A percentile compares a stretch with the other conserved stretches of the same genome.
Conservation (phyloP, 2,113 vertebrate species). For the Mola mola region DNA sequence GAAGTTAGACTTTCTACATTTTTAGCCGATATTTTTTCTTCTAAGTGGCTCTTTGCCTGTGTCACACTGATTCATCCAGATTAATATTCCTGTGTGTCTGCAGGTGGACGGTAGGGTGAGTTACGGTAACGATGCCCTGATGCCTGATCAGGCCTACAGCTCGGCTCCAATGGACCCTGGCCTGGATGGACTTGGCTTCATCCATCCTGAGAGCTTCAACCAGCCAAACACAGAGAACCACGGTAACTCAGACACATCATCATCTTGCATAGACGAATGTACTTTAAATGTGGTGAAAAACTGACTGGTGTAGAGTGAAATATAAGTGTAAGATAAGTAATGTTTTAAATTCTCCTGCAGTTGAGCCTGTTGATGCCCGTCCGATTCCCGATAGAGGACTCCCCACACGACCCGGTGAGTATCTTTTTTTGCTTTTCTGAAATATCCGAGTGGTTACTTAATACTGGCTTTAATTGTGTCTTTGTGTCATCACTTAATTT, state of each 20-base stretch:
- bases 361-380: slow-evolving; percentile 95
- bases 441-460: too few relatives aligned
- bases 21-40: not conserved
- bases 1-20: not conserved
- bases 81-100: slow-evolving; percentile 13
- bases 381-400: slow-evolving; percentile 94
- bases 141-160: slow-evolving; percentile 92
- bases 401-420: slow-evolving; percentile 93
- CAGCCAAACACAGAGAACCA: slow-evolving; percentile 97
- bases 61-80: not conserved
- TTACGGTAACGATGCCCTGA: slow-evolving; percentile 96
- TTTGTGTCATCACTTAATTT: too few relatives aligned
- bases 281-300: not conserved
- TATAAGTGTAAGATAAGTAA: too few relatives aligned
- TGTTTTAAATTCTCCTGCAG: slow-evolving; percentile 70
- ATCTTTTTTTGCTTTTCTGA: not conserved
- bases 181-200: slow-evolving; percentile 90
- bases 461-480: not conserved
- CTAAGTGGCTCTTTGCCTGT: not conserved
- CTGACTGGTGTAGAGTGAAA: not conserved
- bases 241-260: slow-evolving; percentile 79
- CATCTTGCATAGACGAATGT: not conserved
- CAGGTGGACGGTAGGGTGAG: slow-evolving; percentile 93
- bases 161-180: slow-evolving; percentile 88
- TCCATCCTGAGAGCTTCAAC: slow-evolving; percentile 94